Evolutionary conservation across 2,888 invertebrate genomes (phyloP).

Genomic region (Dryadula phaetusa): DNA sequence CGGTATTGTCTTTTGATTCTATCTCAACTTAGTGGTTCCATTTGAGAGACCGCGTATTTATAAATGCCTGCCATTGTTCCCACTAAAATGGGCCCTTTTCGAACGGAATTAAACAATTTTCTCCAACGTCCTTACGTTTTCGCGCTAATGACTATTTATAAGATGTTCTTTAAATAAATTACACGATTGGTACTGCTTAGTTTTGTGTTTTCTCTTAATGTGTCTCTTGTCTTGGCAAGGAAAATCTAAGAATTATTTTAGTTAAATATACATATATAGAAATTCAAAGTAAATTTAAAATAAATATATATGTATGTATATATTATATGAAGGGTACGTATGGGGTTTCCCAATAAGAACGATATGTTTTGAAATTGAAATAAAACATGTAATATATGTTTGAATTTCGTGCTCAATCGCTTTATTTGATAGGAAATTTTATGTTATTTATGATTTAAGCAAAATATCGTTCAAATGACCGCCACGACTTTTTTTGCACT

Average conservation of each 20-base stretch:
- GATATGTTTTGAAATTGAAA: too few relatives aligned
- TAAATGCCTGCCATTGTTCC: slow-evolving; percentile 53
- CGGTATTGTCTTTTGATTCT: slow-evolving; percentile 75
- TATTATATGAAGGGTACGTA: too few relatives aligned
- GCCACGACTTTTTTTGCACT: too few relatives aligned
- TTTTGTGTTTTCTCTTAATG: slow-evolving; percentile 6
- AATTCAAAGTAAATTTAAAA: too few relatives aligned
- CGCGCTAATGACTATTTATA: slow-evolving; percentile 25
- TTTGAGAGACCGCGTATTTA: slow-evolving; percentile 61
- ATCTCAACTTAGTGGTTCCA: slow-evolving; percentile 67
- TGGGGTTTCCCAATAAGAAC: too few relatives aligned
- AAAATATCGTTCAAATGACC: too few relatives aligned
- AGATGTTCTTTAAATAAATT: slow-evolving; percentile 23
- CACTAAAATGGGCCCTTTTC: slow-evolving; percentile 43
- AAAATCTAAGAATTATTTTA: neutral
- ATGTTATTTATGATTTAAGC: too few relatives aligned
- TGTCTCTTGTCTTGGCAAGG: neutral
- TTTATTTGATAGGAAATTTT: too few relatives aligned
- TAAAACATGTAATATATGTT: too few relatives aligned
- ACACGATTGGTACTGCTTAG: neutral
- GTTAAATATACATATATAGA: too few relatives aligned
- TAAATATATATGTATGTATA: too few relatives aligned
- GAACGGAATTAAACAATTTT: slow-evolving; percentile 43
- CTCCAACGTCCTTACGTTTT: slow-evolving; percentile 20
- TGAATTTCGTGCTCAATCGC: too few relatives aligned